phyloP scores from a whole-genome alignment of 2,797 vertebrate genomes.

The Myoxocephalus aenaeus region DNA sequence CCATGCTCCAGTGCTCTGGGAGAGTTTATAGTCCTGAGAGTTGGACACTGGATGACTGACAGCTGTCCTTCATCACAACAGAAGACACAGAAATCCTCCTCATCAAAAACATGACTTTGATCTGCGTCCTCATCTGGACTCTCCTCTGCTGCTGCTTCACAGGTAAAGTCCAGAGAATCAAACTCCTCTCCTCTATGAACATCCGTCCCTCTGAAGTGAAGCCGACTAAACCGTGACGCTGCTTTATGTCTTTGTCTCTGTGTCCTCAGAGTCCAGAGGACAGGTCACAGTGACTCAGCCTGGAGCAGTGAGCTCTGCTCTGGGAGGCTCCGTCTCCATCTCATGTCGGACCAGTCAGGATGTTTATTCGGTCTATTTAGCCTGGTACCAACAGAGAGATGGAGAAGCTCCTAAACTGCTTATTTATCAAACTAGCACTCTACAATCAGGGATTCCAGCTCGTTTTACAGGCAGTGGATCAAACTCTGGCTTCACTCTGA shows the following conservation, averaged over 20 bases:
- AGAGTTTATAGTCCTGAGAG: constrained; percentile 1
- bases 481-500: constrained; percentile 29
- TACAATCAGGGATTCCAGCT: background rate
- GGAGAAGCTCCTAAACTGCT: background rate
- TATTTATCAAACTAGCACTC: background rate
- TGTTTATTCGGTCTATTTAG: too few species aligned
- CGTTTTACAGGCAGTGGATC: constrained; percentile 30
- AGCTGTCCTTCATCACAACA: constrained; percentile 43
- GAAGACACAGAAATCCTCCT: constrained; percentile 29
- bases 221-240: constrained; percentile 16
- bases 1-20: constrained; percentile 13
- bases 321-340: background rate
- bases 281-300: constrained; percentile 33
- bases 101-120: constrained; percentile 35
- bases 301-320: constrained; percentile 1
- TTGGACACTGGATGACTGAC: background rate
- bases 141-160: constrained; percentile 41
- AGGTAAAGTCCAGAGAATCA: constrained; percentile 36
- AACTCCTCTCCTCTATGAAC: constrained; percentile 30
- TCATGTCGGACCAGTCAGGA: background rate
- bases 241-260: constrained; percentile 24
- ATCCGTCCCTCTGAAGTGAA: constrained; percentile 37
- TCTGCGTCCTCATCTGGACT: constrained; percentile 42
- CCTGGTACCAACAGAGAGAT: constrained; percentile 16
- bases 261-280: constrained; percentile 39